Evolutionary conservation across 1,140 invertebrate species (phyloP).

Genomic region (Cydia amplana): DNA sequence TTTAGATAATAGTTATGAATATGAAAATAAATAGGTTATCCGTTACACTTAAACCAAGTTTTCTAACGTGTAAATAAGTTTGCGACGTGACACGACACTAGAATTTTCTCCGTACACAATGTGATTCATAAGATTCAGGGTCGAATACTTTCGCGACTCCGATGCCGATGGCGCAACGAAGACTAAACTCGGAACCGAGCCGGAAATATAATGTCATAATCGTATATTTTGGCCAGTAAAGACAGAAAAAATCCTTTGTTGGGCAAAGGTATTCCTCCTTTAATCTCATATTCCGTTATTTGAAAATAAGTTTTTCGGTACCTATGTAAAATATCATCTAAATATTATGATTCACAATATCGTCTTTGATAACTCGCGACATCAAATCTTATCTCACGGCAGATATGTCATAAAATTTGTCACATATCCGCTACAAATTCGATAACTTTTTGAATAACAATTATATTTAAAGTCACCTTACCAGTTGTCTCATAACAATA

Average conservation of each 20-base stretch:
- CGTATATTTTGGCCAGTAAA: not conserved
- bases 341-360: not conserved
- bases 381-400: not conserved
- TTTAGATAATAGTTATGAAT: not conserved
- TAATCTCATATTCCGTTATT: too few species aligned
- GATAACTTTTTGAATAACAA: not conserved
- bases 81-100: not conserved
- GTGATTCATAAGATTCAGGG: slow-evolving; percentile 24
- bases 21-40: not conserved
- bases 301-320: too few species aligned
- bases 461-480: not conserved
- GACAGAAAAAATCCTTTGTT: not conserved
- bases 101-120: slow-evolving; percentile 15
- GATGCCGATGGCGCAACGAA: slow-evolving; percentile 2
- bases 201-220: not conserved
- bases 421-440: not conserved
- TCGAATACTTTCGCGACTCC: slow-evolving; percentile 10
- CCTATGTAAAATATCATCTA: too few species aligned
- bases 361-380: not conserved
- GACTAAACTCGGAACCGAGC: slow-evolving; percentile 3
- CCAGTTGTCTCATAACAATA: not conserved
- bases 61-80: slow-evolving; percentile 7
- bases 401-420: not conserved
- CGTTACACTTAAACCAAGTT: not conserved
- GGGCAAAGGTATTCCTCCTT: not conserved